phyloP scores from a whole-genome alignment of 2,113 vertebrate genomes.

The Tyrannus savana region DNA sequence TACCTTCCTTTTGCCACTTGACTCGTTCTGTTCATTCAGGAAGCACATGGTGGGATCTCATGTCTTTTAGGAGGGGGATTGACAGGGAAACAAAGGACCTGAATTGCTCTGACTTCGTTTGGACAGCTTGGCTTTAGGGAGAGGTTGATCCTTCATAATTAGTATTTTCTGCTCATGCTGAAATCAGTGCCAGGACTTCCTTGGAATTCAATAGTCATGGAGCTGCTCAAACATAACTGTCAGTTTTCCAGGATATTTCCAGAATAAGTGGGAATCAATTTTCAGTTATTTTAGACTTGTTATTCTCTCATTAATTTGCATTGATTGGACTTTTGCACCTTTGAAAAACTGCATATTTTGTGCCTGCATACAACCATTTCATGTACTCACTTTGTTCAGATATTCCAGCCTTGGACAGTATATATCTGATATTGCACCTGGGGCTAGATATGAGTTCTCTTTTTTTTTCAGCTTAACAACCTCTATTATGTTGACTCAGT shows the following conservation, averaged over 20 bases:
- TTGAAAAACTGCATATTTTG: neutral
- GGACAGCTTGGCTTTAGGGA: neutral
- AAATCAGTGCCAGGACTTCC: neutral
- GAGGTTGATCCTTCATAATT: neutral
- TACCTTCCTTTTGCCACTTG: neutral
- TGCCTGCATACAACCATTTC: neutral
- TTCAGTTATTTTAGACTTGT: neutral
- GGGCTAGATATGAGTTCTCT: neutral
- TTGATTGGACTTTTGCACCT: neutral
- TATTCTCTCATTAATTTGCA: neutral
- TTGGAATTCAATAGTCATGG: neutral
- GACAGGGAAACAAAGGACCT: neutral
- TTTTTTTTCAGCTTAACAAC: neutral
- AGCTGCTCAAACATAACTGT: neutral
- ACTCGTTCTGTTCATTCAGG: neutral
- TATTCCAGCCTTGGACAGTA: neutral
- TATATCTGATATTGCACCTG: accelerated
- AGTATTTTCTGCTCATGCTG: neutral
- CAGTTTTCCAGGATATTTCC: neutral
- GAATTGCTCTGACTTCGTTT: neutral
- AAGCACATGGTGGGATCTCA: accelerated
- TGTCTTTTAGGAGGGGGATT: neutral
- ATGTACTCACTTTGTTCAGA: neutral
- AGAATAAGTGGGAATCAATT: neutral
- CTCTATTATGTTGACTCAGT: neutral